A percentile compares a stretch with the other conserved stretches of the same genome.
phyloP scores from a whole-genome alignment of 2,113 vertebrate species.

The Alexandromys fortis region DNA sequence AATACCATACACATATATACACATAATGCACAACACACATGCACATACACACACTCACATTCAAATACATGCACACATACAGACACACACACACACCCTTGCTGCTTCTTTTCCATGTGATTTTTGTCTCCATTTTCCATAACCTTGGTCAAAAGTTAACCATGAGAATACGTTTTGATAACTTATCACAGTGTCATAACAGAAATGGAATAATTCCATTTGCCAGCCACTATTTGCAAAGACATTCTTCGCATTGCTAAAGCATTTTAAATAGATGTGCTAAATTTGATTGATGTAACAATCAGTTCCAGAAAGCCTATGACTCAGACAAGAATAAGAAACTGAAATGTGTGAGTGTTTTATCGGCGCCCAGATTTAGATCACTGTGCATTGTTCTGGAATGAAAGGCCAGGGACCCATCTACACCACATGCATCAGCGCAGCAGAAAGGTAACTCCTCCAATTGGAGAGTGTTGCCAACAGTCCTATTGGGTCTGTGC shows the following conservation, averaged over 20 bases:
- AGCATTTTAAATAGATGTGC: slow-evolving; percentile 53
- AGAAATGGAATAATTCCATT: slow-evolving; percentile 39
- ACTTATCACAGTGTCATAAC: background rate
- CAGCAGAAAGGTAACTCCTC: background rate
- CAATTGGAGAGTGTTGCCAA: background rate
- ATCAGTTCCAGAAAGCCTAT: slow-evolving; percentile 48
- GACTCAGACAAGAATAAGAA: slow-evolving; percentile 46
- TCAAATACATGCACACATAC: background rate
- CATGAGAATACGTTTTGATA: background rate
- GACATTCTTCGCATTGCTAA: slow-evolving; percentile 41
- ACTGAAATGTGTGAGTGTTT: background rate
- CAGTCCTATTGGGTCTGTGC: background rate
- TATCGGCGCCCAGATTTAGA: slow-evolving; percentile 3
- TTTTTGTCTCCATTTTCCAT: background rate
- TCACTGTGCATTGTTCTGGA: background rate
- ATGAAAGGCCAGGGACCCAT: background rate
- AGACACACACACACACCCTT: background rate
- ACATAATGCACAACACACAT: background rate
- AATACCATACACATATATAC: no score
- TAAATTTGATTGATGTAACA: slow-evolving; percentile 50
- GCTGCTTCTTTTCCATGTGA: background rate
- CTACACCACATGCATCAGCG: background rate
- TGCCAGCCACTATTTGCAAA: slow-evolving; percentile 35
- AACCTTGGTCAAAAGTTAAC: background rate
- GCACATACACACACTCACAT: accelerated